These are phyloP conservation scores for Ooceraea biroi DNA, from an alignment of 1,140 invertebrate genomes.

Conservation along the genomic window DNA sequence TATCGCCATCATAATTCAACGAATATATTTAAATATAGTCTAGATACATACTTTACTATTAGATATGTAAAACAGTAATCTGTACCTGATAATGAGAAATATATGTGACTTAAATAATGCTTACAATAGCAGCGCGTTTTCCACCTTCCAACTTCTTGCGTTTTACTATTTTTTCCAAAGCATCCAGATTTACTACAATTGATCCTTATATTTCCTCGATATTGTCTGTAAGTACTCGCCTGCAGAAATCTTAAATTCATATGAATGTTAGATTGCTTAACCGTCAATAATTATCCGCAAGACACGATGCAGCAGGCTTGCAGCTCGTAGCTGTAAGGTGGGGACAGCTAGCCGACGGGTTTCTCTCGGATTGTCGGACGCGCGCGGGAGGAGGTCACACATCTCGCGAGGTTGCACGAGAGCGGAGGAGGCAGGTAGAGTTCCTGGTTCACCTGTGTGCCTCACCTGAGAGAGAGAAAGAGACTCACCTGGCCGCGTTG, in stretches of 20 bases:
- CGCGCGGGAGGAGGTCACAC: conserved; percentile 65
- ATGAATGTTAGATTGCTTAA: neutral
- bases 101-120: neutral
- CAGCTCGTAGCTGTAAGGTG: conserved; percentile 10
- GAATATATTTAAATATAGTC: neutral
- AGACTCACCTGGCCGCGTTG: conserved; percentile 79
- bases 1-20: neutral
- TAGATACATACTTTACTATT: neutral
- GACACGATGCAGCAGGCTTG: conserved; percentile 10
- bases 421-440: conserved; percentile 75
- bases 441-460: conserved; percentile 84
- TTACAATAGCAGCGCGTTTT: neutral
- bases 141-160: neutral
- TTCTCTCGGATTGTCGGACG: conserved; percentile 58
- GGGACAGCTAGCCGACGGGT: conserved; percentile 43
- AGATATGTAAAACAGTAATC: neutral
- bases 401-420: conserved; percentile 64
- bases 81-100: no score
- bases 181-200: neutral
- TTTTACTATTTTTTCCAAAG: neutral
- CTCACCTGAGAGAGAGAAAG: conserved; percentile 59
- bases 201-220: neutral
- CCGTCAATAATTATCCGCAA: conserved; percentile 25
- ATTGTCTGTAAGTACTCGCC: neutral
- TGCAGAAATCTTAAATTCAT: neutral